Evolutionary conservation across 1,140 invertebrate species (phyloP), one percentile per base, ranked within the genome.

Genomic region (Bombus terrestris): DNA sequence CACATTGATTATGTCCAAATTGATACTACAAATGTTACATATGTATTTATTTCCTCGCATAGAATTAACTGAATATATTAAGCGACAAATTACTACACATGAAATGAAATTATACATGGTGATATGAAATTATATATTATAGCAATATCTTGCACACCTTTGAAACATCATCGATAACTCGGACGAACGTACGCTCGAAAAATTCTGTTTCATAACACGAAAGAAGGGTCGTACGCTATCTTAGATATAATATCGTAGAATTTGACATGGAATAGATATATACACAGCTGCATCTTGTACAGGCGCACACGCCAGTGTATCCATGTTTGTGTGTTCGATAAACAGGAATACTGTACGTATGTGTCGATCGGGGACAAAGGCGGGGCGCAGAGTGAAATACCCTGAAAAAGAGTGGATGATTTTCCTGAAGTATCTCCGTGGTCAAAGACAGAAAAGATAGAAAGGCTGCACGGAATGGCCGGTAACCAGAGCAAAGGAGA

Each of bases 341-440:
- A 66, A 39, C 10, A n/a, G 62, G 18, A 69, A 41, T 25, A 32
- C 25, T 18, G 28, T n/a, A 32, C 75, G 74, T 89, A 79, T 81
- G 85, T 71, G 86, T 86, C 80, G 80, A 92, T 92, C 83, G 86
- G 53, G 79, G 86, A 91, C 88, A 91, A 91, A 78, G 53, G 87
- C 41, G 86, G 75, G 28, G 64, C n/a, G 57, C 59, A 79, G 87
- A 90, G 87, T 85, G 86, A 89, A 88, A 86, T 86, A 80, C 83
- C 77, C 62, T 69, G 82, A 75, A 79, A 78, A 81, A 86, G 81
- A 89, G 81, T 77, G 73, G 81, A 22, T 66, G 85, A 75, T 69
- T 80, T 73, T 71, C 86, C 78, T 41, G 37, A 39, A 83, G 89
- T 85, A 80, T 75, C 76, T 79, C 37, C 64, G 64, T 81, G 84